These are phyloP conservation scores for Exocentrus adspersus DNA, from an alignment of 2,888 invertebrate species.

Conservation along the genomic window DNA sequence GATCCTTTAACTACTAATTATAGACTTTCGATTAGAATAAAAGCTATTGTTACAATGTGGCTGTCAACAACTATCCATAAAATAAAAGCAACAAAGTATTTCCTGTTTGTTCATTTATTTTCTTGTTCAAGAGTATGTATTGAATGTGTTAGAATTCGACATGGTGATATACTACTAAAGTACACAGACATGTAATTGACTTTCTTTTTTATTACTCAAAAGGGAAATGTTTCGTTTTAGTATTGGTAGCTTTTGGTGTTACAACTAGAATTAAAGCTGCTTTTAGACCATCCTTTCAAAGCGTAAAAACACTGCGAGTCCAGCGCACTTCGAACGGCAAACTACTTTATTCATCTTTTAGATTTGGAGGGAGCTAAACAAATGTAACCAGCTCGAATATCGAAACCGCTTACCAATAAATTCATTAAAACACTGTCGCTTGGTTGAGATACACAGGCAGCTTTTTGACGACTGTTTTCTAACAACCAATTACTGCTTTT, in stretches of 20 bases:
- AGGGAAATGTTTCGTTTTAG: slow-evolving; percentile 11
- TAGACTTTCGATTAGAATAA: too few species aligned
- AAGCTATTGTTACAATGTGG: too few species aligned
- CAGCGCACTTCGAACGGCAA: slow-evolving; percentile 22
- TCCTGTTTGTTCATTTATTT: too few species aligned
- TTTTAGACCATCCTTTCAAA: too few species aligned
- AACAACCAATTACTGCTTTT: slow-evolving; percentile 59
- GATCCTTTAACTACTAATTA: too few species aligned
- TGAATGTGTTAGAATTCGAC: too few species aligned
- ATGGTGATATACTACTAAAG: too few species aligned
- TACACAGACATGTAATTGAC: too few species aligned
- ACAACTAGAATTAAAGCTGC: background rate
- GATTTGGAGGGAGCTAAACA: slow-evolving; percentile 75
- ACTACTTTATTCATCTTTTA: slow-evolving; percentile 53
- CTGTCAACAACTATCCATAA: too few species aligned
- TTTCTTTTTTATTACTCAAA: background rate
- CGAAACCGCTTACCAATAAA: slow-evolving; percentile 94
- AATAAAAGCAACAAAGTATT: too few species aligned
- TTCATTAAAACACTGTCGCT: slow-evolving; percentile 91
- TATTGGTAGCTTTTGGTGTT: background rate
- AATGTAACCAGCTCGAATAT: slow-evolving; percentile 91
- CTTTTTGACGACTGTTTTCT: slow-evolving; percentile 59
- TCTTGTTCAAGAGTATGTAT: too few species aligned
- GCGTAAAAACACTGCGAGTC: background rate
- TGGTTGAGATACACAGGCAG: slow-evolving; percentile 64